These are phyloP conservation scores for Opisthograptis luteolata DNA, from an alignment of 2,888 invertebrate species.

Conservation along the genomic window DNA sequence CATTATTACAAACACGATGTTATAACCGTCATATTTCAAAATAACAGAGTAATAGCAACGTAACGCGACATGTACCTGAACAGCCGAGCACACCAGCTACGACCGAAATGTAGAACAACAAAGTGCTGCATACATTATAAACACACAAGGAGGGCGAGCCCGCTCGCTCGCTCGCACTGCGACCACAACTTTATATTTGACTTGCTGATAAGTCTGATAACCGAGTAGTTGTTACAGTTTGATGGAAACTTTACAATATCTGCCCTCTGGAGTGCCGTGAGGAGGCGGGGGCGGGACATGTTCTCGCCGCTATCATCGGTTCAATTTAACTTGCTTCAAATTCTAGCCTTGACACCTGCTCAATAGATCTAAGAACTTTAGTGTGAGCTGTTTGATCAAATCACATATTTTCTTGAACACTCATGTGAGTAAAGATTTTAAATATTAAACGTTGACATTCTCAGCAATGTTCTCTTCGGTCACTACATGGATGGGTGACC, in stretches of 20 bases:
- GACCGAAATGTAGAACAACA: not conserved
- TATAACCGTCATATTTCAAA: too few species aligned
- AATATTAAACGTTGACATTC: too few species aligned
- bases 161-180: conserved; percentile 8
- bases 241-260: conserved; percentile 52
- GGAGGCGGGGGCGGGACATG: not conserved
- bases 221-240: conserved; percentile 45
- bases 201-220: conserved; percentile 54
- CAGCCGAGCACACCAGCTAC: not conserved
- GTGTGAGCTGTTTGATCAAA: too few species aligned
- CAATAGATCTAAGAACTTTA: not conserved
- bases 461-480: too few species aligned
- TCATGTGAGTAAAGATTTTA: too few species aligned
- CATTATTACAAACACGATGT: too few species aligned
- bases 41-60: too few species aligned
- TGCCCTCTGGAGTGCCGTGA: conserved; percentile 40
- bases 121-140: conserved; percentile 3
- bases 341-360: not conserved
- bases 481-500: too few species aligned
- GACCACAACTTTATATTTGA: conserved; percentile 42
- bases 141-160: conserved; percentile 1
- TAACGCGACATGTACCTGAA: not conserved
- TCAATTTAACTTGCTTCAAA: not conserved
- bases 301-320: not conserved
- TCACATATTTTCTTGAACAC: too few species aligned